Base-by-base conservation (phyloP, 2,888 invertebrate genomes). In the Nomada ruficornis region DNA sequence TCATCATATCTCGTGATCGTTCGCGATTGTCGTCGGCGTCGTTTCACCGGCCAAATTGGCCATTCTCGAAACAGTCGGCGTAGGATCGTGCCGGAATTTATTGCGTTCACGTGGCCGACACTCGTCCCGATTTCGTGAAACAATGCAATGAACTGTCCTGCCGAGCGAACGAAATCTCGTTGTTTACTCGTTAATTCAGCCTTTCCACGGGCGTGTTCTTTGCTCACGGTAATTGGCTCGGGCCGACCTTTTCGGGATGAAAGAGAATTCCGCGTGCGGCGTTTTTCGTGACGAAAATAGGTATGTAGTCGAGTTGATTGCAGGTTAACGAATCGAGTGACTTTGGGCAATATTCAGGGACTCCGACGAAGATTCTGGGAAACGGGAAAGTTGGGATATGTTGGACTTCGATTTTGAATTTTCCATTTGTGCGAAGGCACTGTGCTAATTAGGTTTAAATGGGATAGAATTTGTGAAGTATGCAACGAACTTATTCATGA, bases 41-140 rank as follows among this genome's bases (percentile, higher is more conserved):
- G 63, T 72, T 74, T 73, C 55, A 60, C 50, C 57, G 42, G 20
- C 69, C 62, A 83, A 83, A 83, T 83, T 83, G 83, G 62, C 78
- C 74, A 68, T 78, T 83, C 69, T 67, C 63, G 71, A 74, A 67
- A 77, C 73, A 65, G 83, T 78, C 78, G 69, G 63, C 59, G 23
- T n/a, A 63, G 70, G 71, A 83, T 78, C 83, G 57, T 44, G 77
- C 55, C 44, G 71, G 71, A 83, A 83, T 83, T 83, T 83, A 83
- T 83, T 60, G 63, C 78, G 55, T 52, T 50, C 57, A 73, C 78
- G 54, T 62, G 52, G 15, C 13, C 78, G 63, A 68, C 76, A 81
- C 64, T 64, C 76, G 82, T 76, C 83, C 74, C 64, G 73, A 70
- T 83, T 82, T 69, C 68, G 63, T 63, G 63, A 55, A 78, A 83